Conservation (phyloP, 2,797 vertebrate genomes). For the Triplophysa yarkandensis region DNA sequence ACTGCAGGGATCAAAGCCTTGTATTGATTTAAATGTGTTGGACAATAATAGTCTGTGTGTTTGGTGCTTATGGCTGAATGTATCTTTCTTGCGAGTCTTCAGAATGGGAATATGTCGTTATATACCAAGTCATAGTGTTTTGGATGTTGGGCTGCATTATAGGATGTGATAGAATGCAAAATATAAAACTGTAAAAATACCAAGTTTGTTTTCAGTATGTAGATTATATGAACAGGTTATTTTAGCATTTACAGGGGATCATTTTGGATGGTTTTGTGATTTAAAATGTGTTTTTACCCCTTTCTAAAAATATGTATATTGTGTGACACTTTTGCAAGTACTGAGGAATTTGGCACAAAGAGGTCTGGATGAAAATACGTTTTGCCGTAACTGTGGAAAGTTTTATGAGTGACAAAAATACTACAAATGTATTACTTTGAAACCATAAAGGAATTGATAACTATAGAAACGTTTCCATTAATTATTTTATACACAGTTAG, state of each 20-base stretch:
- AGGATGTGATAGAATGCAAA: not conserved
- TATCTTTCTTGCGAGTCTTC: conserved; percentile 4
- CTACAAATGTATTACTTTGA: too few relatives aligned
- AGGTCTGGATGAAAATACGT: too few relatives aligned
- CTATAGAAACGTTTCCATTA: too few relatives aligned
- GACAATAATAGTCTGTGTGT: conserved; percentile 22
- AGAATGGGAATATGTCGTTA: not conserved
- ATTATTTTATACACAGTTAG: too few relatives aligned
- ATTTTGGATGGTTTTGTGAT: not conserved
- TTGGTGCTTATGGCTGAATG: conserved; percentile 10
- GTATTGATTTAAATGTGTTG: conserved; percentile 32
- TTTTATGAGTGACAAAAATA: too few relatives aligned
- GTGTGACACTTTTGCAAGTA: too few relatives aligned
- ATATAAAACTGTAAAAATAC: too few relatives aligned
- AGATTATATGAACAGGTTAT: not conserved
- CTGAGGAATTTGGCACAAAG: too few relatives aligned
- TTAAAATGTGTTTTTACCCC: not conserved
- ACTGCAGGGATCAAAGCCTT: conserved; percentile 34
- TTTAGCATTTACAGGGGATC: not conserved
- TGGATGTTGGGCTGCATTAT: not conserved
- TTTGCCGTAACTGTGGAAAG: too few relatives aligned
- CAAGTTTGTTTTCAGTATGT: too few relatives aligned
- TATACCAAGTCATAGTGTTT: not conserved
- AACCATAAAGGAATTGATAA: too few relatives aligned
- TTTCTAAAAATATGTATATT: too few relatives aligned